Evolutionary conservation across 2,113 vertebrate genomes (phyloP), one percentile per base, ranked within the genome.

Genomic region (Cyprinodon variegatus): DNA sequence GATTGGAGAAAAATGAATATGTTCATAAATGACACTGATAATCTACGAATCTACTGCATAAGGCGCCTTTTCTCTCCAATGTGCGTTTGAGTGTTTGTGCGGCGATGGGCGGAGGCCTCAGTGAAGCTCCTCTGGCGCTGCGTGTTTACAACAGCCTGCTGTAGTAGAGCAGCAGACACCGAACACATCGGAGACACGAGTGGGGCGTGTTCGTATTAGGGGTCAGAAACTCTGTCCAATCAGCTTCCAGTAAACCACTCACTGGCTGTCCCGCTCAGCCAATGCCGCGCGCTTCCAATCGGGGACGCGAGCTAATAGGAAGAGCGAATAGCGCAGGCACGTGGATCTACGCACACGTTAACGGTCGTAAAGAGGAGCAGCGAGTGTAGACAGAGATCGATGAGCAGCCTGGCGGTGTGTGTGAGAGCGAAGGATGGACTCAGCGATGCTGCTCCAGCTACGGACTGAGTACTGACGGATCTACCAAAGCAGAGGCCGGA

Each of bases 281-380:
- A 95, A 90, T 93, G 11, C 61, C 39, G 70, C 1, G 46, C 46
- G 61, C 36, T 67, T 6, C 59, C 46, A 50, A 64, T 53, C 37
- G 45, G 69, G 68, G 53, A 64, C 61, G 11, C 12, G 79, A 66
- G 84, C 91, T 92, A 91, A 91, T 93, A 40, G 84, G 7, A 76
- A 70, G 63, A 69, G 76, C 74, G 79, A 78, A 89, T 72, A 89
- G 72, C 78, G 72, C 86, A 83, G 92, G 93, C 94, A 95, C 94
- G 94, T 95, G 94, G 90, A 92, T 89, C 73, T 65, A 74, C 81
- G 92, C 94, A 93, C 94, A 93, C 94, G 94, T 94, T 93, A 92
- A 91, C 85, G 92, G 88, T 92, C 76, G 88, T 91, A 93, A 90
- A 87, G 84, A 88, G 85, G 89, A 86, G 73, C 78, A 83, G 73